Conservation (phyloP, 2,888 invertebrate species). For the Autographa pulchrina region DNA sequence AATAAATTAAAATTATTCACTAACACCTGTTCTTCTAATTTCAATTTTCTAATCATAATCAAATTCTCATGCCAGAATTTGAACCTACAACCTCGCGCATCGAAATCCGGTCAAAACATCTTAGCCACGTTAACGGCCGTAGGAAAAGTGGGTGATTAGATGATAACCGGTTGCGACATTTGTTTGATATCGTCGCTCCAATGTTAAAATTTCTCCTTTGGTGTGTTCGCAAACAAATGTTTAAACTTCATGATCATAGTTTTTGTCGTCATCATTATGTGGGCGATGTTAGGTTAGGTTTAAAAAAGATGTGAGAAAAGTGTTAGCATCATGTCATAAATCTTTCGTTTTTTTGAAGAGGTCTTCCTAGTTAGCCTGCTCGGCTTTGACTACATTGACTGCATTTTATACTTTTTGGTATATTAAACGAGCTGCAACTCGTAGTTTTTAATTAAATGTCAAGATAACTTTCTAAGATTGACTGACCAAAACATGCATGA, state of each 20-base stretch:
- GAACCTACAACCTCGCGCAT: not conserved
- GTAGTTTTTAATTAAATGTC: too few relatives aligned
- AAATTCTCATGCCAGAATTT: not conserved
- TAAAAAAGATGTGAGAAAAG: not conserved
- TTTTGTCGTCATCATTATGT: not conserved
- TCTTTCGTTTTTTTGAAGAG: too few relatives aligned
- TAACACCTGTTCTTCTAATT: too few relatives aligned
- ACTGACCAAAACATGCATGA: too few relatives aligned
- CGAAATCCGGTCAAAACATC: not conserved
- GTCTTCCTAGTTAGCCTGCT: too few relatives aligned
- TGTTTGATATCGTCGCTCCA: constrained; percentile 5
- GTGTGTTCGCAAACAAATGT: not conserved
- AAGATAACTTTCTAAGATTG: too few relatives aligned
- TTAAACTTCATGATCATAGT: not conserved
- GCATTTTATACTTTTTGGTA: too few relatives aligned
- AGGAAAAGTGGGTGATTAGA: constrained; percentile 7
- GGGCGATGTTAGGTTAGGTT: not conserved
- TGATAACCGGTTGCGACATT: constrained; percentile 9
- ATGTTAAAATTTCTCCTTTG: not conserved
- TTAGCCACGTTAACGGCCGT: not conserved
- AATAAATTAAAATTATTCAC: too few relatives aligned
- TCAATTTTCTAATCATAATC: constrained; percentile 1
- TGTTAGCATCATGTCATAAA: too few relatives aligned
- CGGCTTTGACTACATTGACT: too few relatives aligned
- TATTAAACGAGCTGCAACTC: too few relatives aligned